A percentile compares a stretch with the other conserved stretches of the same genome.
Evolutionary conservation across 2,113 vertebrate species (phyloP).

Genomic region (Erpornis zantholeuca): DNA sequence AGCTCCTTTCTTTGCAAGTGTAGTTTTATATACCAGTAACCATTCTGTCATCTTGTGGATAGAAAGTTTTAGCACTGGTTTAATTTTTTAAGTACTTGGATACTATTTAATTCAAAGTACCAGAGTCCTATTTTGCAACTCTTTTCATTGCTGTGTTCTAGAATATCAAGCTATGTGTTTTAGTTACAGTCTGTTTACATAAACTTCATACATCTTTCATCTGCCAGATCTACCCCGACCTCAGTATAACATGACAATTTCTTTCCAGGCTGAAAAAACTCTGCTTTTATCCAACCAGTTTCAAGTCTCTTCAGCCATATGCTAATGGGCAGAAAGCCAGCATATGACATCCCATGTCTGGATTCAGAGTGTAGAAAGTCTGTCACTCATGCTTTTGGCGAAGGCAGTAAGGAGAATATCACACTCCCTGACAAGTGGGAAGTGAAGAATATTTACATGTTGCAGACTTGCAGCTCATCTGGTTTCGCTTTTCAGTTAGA

Average conservation of each 20-base stretch:
- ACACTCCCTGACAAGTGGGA: background rate
- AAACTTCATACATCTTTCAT: background rate
- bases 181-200: background rate
- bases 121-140: background rate
- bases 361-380: slow-evolving; percentile 4
- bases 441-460: background rate
- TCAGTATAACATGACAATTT: background rate
- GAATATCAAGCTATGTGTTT: background rate
- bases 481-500: background rate
- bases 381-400: slow-evolving; percentile 29
- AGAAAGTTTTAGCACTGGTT: background rate
- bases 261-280: background rate
- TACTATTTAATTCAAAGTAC: background rate
- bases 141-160: background rate
- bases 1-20: background rate
- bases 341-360: background rate
- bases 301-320: background rate
- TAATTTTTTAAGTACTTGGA: background rate
- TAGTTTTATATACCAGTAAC: background rate
- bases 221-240: background rate
- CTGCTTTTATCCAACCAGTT: background rate
- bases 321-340: background rate
- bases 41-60: background rate
- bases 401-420: slow-evolving; percentile 14
- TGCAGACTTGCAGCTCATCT: background rate